phyloP scores from a whole-genome alignment of 2,797 vertebrate genomes.

The Zalophus californianus region DNA sequence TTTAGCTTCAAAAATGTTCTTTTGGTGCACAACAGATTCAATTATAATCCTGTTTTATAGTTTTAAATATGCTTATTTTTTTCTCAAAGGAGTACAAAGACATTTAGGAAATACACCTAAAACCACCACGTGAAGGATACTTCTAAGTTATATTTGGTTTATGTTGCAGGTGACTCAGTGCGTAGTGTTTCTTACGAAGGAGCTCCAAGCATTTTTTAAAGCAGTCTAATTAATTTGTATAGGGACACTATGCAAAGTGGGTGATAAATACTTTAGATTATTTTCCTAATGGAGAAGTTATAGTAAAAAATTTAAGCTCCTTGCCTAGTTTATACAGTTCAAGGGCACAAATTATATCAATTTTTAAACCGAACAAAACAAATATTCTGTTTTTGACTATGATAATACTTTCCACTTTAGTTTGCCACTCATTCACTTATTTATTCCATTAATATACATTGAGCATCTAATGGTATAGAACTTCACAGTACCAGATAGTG shows the following conservation, averaged over 20 bases:
- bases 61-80: slow-evolving; percentile 19
- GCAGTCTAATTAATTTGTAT: neutral
- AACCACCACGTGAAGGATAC: neutral
- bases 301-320: neutral
- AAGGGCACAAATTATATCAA: neutral
- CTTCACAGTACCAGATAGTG: neutral
- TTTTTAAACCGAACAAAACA: slow-evolving; percentile 35
- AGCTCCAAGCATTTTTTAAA: neutral
- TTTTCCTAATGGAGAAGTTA: slow-evolving; percentile 6
- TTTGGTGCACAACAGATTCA: neutral
- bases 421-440: neutral
- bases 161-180: neutral
- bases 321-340: neutral
- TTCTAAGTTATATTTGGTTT: neutral
- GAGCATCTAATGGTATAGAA: neutral
- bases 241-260: neutral
- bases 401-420: neutral
- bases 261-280: neutral
- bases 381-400: neutral
- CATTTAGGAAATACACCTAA: neutral
- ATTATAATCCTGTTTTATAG: slow-evolving; percentile 21
- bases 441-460: neutral
- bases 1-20: neutral
- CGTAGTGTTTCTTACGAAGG: neutral
- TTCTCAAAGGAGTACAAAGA: slow-evolving; percentile 3